Evolutionary conservation across 2,797 vertebrate genomes (phyloP), one percentile per base, ranked within the genome.

Genomic region (Hypotaenidia okinawae): DNA sequence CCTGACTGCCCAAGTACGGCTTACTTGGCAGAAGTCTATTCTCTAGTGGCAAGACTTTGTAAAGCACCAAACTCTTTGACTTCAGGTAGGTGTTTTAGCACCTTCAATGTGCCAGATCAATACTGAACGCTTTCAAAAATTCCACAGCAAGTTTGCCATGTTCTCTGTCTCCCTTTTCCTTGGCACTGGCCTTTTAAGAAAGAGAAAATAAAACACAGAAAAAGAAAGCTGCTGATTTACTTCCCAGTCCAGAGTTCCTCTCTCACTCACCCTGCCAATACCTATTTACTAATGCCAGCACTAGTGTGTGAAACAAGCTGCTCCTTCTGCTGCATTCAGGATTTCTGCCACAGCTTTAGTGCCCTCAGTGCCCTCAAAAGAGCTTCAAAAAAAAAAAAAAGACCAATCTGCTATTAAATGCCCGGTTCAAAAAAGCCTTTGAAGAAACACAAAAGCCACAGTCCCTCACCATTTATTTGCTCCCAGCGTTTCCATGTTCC

Each of bases 391-490:
- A 95, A 37, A 95, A 37, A 37, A 37, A 93, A 95, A 93, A 93
- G 90, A 92, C 83, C 84, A 93, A 95, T 95, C 91, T 96, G 94
- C 81, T 93, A 76, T 76, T 81, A 91, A 94, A 97, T 1, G 35
- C 68, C n/a, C 78, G 8, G 27, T 76, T 96, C 13, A 6, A 92
- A 94, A 85, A 78, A 89, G 45, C 45, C 41, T 80, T 80, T 94
- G 77, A 84, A 88, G 69, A 84, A 89, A 83, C 55, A 97, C 81
- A 83, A 95, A 94, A 92, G 69, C 57, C 41, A 43, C 51, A 72
- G 51, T 84, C 28, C 70, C 52, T 45, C 49, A 63, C 41, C 33
- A 15, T 39, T 93, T 87, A 87, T 54, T 62, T 77, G 55, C 76
- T 95, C 77, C 54, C 33, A 84, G 67, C 5, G 0, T 32, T 92